Evolutionary conservation across 2,888 invertebrate species (phyloP), one percentile per base, ranked within the genome.

Genomic region (Creontiades dilutus): DNA sequence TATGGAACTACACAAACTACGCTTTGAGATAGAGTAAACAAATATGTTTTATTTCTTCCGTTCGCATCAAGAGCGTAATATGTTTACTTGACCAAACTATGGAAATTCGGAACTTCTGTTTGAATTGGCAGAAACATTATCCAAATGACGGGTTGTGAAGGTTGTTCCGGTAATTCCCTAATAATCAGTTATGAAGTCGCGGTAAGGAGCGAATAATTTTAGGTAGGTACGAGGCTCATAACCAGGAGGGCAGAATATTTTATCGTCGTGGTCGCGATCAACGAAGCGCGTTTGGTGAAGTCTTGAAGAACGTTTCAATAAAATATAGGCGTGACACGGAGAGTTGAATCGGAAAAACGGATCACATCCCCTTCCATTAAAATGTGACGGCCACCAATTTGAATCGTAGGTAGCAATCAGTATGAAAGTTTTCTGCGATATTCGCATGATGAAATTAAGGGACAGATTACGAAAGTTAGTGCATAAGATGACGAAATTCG

Each of bases 371-470:
- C 52, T 52, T 14, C 52, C 11, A 52, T 16, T 52, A 16, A 7
- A 37, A 37, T 37, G 37, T 2, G 2, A 37, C 37, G 2, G 37
- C 37, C 37, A 37, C 2, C 37, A 37, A 7, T 37, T 37, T 37
- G 37, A 37, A 14, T 52, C 52, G 52, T 52, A n/a, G 57, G 57
- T 57, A 57, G 57, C 57, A 57, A 57, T 57, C 57, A 57, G 57
- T 5, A n/a, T 16, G 57, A 0, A n/a, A 14, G 57, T 57, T 57
- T 37, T 37, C 57, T 57, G 16, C 14, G 19, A 57, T 5, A n/a
- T 57, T 57, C 5, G 0, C n/a, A 16, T n/a, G n/a, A 7, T n/a
- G 0, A n/a, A 57, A 57, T 57, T 16, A 16, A n/a, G 14, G 57
- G n/a, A n/a, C 0, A 0, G 57, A 57, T 57, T n/a, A n/a, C 7